Evolutionary conservation across 2,888 invertebrate species (phyloP).

Genomic region (Leptinotarsa peninsularis): DNA sequence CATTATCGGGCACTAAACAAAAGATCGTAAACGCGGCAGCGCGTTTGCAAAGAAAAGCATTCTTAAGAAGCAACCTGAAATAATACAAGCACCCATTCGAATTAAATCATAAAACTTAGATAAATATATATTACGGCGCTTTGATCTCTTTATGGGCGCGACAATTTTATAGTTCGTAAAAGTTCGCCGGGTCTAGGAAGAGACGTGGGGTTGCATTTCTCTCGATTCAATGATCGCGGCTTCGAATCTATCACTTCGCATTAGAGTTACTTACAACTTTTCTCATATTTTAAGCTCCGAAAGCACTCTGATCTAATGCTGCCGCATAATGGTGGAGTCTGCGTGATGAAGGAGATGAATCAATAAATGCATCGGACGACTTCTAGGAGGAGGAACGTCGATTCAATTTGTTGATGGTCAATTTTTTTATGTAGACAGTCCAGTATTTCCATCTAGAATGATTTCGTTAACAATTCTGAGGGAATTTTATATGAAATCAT

Average conservation of each 20-base stretch:
- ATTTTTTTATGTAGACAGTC: slow-evolving; percentile 10
- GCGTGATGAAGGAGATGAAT: slow-evolving; percentile 55
- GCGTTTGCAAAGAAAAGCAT: slow-evolving; percentile 46
- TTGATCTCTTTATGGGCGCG: slow-evolving; percentile 61
- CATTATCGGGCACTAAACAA: slow-evolving; percentile 52
- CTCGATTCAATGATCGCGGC: slow-evolving; percentile 52
- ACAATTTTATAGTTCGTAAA: slow-evolving; percentile 59
- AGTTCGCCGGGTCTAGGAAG: slow-evolving; percentile 38
- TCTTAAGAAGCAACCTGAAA: slow-evolving; percentile 62
- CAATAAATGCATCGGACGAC: slow-evolving; percentile 53
- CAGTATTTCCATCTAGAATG: too few species aligned
- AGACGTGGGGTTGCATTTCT: slow-evolving; percentile 30
- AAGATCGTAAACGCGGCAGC: slow-evolving; percentile 51
- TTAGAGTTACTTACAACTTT: slow-evolving; percentile 64
- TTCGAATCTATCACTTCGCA: slow-evolving; percentile 62
- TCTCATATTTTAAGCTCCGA: slow-evolving; percentile 62
- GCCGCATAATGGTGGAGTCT: slow-evolving; percentile 53
- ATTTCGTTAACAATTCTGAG: too few species aligned
- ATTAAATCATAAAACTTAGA: slow-evolving; percentile 62
- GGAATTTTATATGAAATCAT: too few species aligned
- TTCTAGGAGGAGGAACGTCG: slow-evolving; percentile 30
- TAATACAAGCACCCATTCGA: slow-evolving; percentile 59
- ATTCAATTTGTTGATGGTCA: slow-evolving; percentile 47
- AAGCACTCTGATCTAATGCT: slow-evolving; percentile 56
- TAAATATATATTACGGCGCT: slow-evolving; percentile 61